Evolutionary conservation across 2,113 vertebrate genomes (phyloP).

Genomic region (Suncus etruscus): DNA sequence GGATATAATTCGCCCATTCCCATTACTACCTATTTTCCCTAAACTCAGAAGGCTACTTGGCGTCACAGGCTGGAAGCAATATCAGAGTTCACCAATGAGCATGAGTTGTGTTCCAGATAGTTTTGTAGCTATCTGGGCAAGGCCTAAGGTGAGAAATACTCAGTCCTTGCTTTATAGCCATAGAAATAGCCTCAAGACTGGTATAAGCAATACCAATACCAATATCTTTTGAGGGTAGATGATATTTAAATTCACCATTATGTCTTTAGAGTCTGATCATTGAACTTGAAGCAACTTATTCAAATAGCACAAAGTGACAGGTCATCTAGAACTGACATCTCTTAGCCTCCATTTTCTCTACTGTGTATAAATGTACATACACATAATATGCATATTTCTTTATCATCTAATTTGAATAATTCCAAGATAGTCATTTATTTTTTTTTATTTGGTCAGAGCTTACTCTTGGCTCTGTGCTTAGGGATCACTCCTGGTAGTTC

Average conservation of each 20-base stretch:
- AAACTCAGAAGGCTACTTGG: not conserved
- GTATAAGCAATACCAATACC: too few species aligned
- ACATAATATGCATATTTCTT: too few species aligned
- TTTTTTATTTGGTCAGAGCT: too few species aligned
- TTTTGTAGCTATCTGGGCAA: not conserved
- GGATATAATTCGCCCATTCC: not conserved
- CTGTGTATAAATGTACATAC: too few species aligned
- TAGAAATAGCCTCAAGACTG: not conserved
- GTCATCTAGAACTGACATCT: not conserved
- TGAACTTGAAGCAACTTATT: slow-evolving; percentile 9
- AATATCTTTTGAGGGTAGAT: not conserved
- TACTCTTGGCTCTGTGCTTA: too few species aligned
- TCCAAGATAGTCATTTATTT: too few species aligned
- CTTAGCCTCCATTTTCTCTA: too few species aligned
- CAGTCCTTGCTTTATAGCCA: not conserved
- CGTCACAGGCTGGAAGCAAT: not conserved
- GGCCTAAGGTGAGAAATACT: not conserved
- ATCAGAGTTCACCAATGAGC: not conserved
- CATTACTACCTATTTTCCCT: not conserved
- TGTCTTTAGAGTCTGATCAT: not conserved
- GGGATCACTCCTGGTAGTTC: too few species aligned
- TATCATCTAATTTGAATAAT: too few species aligned
- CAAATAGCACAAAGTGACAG: not conserved
- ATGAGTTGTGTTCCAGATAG: not conserved
- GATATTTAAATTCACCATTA: not conserved